A percentile compares a stretch with the other conserved stretches of the same genome.
Conservation (phyloP, 2,113 vertebrate genomes). For the Alosa alosa region DNA sequence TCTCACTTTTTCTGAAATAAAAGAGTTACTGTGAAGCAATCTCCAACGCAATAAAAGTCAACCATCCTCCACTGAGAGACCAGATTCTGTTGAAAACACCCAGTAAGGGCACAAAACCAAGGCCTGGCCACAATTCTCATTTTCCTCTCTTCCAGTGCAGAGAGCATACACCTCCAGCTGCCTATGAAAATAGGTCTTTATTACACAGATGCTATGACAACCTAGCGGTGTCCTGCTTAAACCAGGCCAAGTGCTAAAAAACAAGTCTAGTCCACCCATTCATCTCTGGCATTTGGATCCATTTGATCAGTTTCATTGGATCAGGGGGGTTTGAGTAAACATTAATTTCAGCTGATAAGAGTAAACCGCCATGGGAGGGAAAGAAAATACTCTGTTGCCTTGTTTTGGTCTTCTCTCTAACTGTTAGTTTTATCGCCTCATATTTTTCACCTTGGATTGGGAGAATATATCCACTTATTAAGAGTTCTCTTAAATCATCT, state of each 20-base stretch:
- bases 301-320: not conserved
- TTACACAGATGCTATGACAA: not conserved
- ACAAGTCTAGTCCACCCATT: not conserved
- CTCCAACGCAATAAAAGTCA: slow-evolving; percentile 12
- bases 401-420: not conserved
- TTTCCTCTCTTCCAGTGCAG: slow-evolving; percentile 3
- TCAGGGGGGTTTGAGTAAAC: not conserved
- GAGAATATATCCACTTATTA: not conserved
- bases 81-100: slow-evolving; percentile 23
- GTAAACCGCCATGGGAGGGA: not conserved
- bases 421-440: not conserved
- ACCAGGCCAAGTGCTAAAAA: not conserved
- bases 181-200: slow-evolving; percentile 3
- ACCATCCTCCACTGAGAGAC: not conserved
- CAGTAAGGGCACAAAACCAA: not conserved
- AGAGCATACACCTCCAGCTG: not conserved
- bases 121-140: not conserved
- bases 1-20: not conserved
- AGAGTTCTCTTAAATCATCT: not conserved
- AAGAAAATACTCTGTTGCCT: not conserved
- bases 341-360: not conserved
- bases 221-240: not conserved
- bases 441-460: not conserved
- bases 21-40: not conserved
- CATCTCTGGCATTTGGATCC: not conserved